Percentiles rank a stretch among this genome's conserved stretches.
Conservation (phyloP, 2,797 vertebrate species). For the Pseudomugil tenellus region DNA sequence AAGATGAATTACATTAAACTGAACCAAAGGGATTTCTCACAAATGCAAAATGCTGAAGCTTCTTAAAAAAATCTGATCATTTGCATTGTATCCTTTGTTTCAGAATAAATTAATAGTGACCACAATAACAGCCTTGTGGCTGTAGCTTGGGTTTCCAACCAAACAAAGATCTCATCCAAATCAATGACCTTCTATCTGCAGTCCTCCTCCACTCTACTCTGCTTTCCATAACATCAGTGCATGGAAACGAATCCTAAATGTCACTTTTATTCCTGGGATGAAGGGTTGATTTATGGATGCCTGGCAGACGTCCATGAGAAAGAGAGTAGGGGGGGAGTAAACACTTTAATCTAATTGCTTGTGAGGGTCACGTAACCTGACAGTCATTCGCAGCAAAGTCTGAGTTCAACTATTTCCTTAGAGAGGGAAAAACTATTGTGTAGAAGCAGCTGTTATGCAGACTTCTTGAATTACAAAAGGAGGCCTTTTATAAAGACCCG, state of each 20-base stretch:
- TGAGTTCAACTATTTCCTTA: slow-evolving; percentile 18
- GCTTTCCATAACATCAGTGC: slow-evolving; percentile 73
- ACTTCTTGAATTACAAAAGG: background rate
- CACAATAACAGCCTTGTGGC: slow-evolving; percentile 47
- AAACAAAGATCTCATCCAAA: slow-evolving; percentile 4
- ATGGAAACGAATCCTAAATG: slow-evolving; percentile 77
- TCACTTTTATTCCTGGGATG: slow-evolving; percentile 70
- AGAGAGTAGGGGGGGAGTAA: slow-evolving; percentile 35
- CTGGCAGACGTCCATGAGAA: slow-evolving; percentile 52
- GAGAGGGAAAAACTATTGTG: slow-evolving; percentile 6
- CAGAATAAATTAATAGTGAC: background rate
- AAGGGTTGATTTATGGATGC: slow-evolving; percentile 72
- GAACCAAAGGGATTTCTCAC: no score
- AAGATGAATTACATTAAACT: no score
- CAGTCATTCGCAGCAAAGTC: slow-evolving; percentile 1
- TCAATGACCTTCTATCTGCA: slow-evolving; percentile 52
- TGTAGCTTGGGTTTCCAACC: background rate
- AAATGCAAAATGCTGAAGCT: no score
- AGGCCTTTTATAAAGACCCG: background rate
- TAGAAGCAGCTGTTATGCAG: slow-evolving; percentile 1
- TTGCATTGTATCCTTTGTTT: background rate
- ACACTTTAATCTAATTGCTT: slow-evolving; percentile 22
- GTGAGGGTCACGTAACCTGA: slow-evolving; percentile 17
- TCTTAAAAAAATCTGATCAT: background rate
- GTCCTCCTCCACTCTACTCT: slow-evolving; percentile 42